Base-by-base conservation (phyloP, 2,888 invertebrate species). In the Latheticus oryzae region DNA sequence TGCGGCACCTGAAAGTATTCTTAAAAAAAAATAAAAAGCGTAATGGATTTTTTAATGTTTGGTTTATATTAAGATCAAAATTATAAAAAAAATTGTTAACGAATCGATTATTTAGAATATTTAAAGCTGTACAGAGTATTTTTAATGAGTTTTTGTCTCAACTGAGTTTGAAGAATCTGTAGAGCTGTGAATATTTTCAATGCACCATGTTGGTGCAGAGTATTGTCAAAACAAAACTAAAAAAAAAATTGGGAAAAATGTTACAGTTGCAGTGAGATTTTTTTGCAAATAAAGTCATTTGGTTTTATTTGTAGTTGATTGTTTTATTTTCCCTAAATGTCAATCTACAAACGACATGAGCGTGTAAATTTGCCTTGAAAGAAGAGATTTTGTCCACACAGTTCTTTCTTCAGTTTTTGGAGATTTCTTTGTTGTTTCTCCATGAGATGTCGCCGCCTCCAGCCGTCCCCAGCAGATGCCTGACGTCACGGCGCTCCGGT, bases 401-500 rank as follows among this genome's bases (percentile, higher is more conserved):
- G n/a, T n/a, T n/a, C 21, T 19, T 19, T 19, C 21, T n/a, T n/a
- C n/a, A n/a, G n/a, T 2, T 24, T 24, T 24, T 1, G n/a, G 24
- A 24, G 9, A 24, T 24, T 24, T 24, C n/a, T 4, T 21, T 21
- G 21, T 7, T 4, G 5, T 7, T 7, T 7, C 21, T 21, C 5
- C 21, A 5, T 21, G 21, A 5, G 21, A 21, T 30, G 16, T 15
- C 53, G 40, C 8, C 42, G 33, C 37, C 24, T 45, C 37, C 8
- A 33, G 23, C 24, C 43, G 33, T 12, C 38, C 38, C 43, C 45
- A 28, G 30, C 45, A 30, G 26, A 17, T 47, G 38, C 23, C 38
- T 71, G 69, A 70, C 69, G 71, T 71, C 70, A 73, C 66, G 50
- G 52, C 58, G 60, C 69, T 65, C 48, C 66, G 68, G 65, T 63